A percentile compares a stretch with the other conserved stretches of the same genome.
Conservation (phyloP, 2,797 vertebrate genomes). For the Lateolabrax maculatus region DNA sequence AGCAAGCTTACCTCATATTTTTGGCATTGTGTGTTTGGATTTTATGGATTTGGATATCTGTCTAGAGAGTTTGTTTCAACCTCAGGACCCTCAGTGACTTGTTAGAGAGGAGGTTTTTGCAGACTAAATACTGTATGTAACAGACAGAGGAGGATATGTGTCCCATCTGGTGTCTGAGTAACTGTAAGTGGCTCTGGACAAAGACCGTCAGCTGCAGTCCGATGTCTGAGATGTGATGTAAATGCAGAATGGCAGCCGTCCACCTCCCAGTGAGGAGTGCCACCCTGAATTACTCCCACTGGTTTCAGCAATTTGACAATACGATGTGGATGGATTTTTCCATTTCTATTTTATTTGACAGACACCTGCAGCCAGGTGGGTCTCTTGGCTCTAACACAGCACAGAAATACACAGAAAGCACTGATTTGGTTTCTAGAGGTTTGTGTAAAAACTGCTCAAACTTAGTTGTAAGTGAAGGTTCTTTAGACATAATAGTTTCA, state of each 20-base stretch:
- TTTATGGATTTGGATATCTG: too few species aligned
- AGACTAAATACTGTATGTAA: background rate
- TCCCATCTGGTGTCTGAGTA: background rate
- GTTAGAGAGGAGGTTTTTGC: background rate
- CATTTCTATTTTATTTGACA: background rate
- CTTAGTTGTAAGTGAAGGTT: too few species aligned
- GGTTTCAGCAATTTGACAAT: background rate
- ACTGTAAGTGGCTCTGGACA: constrained; percentile 4
- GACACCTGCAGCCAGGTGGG: constrained; percentile 18
- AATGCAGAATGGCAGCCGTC: constrained; percentile 14
- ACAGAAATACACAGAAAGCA: too few species aligned
- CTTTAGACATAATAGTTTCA: too few species aligned
- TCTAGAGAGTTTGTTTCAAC: background rate
- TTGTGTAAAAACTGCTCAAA: too few species aligned
- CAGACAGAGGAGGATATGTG: background rate
- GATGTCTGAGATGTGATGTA: background rate
- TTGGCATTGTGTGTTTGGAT: too few species aligned
- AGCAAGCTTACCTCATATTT: too few species aligned
- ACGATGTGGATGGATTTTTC: background rate
- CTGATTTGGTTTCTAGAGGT: too few species aligned
- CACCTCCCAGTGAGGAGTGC: background rate
- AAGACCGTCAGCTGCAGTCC: constrained; percentile 14
- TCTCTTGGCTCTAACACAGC: background rate
- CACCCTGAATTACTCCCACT: background rate
- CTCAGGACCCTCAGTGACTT: background rate